phyloP scores from a whole-genome alignment of 2,797 vertebrate species.

The Nannoperca australis region DNA sequence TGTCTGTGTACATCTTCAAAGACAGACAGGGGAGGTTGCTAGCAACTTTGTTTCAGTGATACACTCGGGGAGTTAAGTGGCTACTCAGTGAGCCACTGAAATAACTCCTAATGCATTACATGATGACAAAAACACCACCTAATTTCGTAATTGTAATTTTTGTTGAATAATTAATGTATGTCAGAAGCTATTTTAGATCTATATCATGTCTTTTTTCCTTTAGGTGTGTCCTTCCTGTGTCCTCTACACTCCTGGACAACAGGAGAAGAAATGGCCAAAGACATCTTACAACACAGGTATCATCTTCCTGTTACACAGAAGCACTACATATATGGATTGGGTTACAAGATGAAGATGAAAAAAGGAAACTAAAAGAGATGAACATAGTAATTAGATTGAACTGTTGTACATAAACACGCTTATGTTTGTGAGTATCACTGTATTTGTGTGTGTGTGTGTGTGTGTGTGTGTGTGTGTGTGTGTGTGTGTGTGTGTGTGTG shows the following conservation, averaged over 20 bases:
- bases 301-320: not conserved
- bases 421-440: not conserved
- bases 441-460: not conserved
- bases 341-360: not conserved
- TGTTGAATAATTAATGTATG: not conserved
- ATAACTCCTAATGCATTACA: not conserved
- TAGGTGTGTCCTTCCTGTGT: conserved; percentile 92
- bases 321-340: not conserved
- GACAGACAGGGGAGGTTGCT: conserved; percentile 9
- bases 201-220: conserved; percentile 17
- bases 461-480: conserved; percentile 15
- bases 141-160: not conserved
- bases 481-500: conserved; percentile 3
- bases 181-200: conserved; percentile 9
- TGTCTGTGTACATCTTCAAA: conserved; percentile 47
- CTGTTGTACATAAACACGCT: not conserved
- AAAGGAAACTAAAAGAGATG: not conserved
- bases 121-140: not conserved
- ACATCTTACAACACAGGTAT: conserved; percentile 93
- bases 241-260: conserved; percentile 95
- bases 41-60: conserved; percentile 6
- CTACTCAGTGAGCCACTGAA: not conserved
- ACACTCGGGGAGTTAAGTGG: conserved; percentile 2
- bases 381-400: not conserved
- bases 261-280: conserved; percentile 92